Conservation (phyloP, 2,113 vertebrate species). For the Siphamia tubifer region DNA sequence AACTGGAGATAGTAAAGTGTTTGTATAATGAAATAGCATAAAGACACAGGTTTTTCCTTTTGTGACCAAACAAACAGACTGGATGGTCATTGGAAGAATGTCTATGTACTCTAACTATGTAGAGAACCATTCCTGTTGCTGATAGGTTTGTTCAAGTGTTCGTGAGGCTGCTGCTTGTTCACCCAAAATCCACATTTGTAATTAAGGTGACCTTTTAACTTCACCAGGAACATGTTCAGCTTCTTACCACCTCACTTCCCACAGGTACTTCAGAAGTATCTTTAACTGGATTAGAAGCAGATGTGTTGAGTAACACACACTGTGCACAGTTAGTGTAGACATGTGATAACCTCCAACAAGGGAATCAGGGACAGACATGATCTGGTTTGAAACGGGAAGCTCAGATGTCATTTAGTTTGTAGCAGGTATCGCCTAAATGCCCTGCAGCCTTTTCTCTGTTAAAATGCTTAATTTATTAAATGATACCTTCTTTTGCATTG, state of each 20-base stretch:
- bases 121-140: slow-evolving; percentile 22
- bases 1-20: neutral
- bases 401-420: slow-evolving; percentile 48
- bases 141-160: neutral
- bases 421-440: slow-evolving; percentile 47
- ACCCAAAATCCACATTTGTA: neutral
- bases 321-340: neutral
- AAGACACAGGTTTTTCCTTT: neutral
- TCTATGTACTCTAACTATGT: neutral
- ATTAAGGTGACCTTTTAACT: neutral
- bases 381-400: slow-evolving; percentile 9
- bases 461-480: slow-evolving; percentile 77
- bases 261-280: no score
- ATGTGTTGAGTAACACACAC: neutral
- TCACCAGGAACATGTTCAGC: neutral
- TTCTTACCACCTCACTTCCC: no score
- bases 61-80: slow-evolving; percentile 27
- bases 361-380: slow-evolving; percentile 18
- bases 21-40: neutral
- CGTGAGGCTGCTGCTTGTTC: neutral
- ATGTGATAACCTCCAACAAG: slow-evolving; percentile 9
- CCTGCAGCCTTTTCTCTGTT: slow-evolving; percentile 65
- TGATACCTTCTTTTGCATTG: slow-evolving; percentile 60
- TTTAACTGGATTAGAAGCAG: neutral
- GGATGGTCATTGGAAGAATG: slow-evolving; percentile 12